Percentiles rank a stretch among this genome's conserved stretches.
Evolutionary conservation across 1,140 invertebrate species (phyloP).

Genomic region (Lycorma delicatula): DNA sequence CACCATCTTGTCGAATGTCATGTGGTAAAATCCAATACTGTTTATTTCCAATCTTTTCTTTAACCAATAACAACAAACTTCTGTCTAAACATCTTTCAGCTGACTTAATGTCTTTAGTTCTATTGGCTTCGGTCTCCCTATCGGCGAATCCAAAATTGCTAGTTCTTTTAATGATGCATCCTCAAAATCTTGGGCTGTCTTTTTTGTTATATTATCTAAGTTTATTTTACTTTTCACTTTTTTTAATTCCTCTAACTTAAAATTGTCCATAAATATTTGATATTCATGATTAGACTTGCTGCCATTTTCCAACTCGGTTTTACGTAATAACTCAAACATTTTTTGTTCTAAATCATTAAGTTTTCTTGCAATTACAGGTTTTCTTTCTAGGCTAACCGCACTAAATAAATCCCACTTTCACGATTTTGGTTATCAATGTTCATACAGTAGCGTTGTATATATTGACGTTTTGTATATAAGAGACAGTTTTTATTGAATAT

Average conservation of each 20-base stretch:
- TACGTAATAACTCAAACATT: slow-evolving; percentile 49
- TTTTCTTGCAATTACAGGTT: slow-evolving; percentile 62
- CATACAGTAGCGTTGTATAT: too few species aligned
- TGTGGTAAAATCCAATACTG: slow-evolving; percentile 66
- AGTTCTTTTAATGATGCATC: slow-evolving; percentile 61
- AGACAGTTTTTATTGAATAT: too few species aligned
- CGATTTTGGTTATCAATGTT: too few species aligned
- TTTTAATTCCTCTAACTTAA: slow-evolving; percentile 47
- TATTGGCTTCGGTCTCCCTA: slow-evolving; percentile 62
- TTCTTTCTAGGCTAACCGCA: slow-evolving; percentile 72
- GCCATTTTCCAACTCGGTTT: slow-evolving; percentile 68
- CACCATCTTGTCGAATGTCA: slow-evolving; percentile 55
- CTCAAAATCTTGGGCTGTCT: slow-evolving; percentile 72
- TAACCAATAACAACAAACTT: slow-evolving; percentile 61
- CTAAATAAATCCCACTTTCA: slow-evolving; percentile 76
- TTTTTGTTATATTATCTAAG: slow-evolving; percentile 49
- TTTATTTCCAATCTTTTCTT: slow-evolving; percentile 61
- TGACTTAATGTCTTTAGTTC: slow-evolving; percentile 57
- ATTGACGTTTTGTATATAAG: too few species aligned
- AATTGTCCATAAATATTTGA: slow-evolving; percentile 51
- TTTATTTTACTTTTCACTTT: slow-evolving; percentile 48
- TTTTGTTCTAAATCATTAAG: slow-evolving; percentile 58
- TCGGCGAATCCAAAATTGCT: slow-evolving; percentile 53
- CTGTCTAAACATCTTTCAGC: slow-evolving; percentile 64
- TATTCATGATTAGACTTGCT: slow-evolving; percentile 77